Percentiles rank a stretch among this genome's conserved stretches.
Conservation (phyloP, 2,888 invertebrate genomes). For the Rutpela maculata region DNA sequence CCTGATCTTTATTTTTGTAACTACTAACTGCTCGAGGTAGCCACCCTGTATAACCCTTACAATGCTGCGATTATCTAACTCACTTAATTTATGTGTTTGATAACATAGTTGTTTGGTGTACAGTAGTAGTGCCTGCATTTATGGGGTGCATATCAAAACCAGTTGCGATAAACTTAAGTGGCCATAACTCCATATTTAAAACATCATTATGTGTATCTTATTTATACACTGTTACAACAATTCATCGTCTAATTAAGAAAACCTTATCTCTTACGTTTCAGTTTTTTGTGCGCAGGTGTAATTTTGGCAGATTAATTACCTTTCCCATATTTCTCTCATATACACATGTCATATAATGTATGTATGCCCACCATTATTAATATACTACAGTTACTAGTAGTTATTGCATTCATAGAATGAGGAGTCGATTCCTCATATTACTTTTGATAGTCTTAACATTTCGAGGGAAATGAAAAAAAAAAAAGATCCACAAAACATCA, state of each 20-base stretch:
- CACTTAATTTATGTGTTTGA: conserved; percentile 46
- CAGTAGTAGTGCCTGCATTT: conserved; percentile 41
- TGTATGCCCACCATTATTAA: too few species aligned
- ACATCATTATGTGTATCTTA: conserved; percentile 38
- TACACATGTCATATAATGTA: too few species aligned
- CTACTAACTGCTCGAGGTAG: conserved; percentile 10
- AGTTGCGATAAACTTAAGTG: conserved; percentile 42
- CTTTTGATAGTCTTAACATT: too few species aligned
- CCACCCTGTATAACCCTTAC: conserved; percentile 36
- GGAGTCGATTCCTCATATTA: too few species aligned
- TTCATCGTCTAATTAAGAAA: conserved; percentile 30
- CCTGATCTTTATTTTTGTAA: background rate
- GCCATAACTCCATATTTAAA: conserved; percentile 44
- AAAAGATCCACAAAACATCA: too few species aligned
- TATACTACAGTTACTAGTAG: too few species aligned
- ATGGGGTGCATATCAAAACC: conserved; percentile 47
- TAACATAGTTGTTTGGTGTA: conserved; percentile 37
- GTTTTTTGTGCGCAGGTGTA: too few species aligned
- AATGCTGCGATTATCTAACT: conserved; percentile 31
- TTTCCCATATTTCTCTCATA: too few species aligned
- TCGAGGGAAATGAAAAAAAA: too few species aligned
- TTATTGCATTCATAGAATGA: too few species aligned
- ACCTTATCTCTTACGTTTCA: background rate
- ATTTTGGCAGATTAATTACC: too few species aligned
- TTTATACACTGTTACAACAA: conserved; percentile 36